Percentiles rank a stretch among this genome's conserved stretches.
Conservation (phyloP, 2,888 invertebrate species). For the Epirrhoe alternata region DNA sequence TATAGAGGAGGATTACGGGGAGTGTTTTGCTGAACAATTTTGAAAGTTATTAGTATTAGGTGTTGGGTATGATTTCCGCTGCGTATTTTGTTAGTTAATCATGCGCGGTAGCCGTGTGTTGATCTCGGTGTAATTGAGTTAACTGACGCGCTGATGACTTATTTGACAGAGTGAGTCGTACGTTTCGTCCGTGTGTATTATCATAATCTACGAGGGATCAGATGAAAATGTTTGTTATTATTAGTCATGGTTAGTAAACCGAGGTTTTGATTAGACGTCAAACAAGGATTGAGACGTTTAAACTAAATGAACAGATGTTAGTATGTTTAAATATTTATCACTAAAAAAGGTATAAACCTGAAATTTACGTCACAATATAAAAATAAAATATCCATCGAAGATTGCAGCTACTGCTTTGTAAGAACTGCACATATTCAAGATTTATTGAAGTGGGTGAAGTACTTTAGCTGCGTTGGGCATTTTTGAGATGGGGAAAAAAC, state of each 20-base stretch:
- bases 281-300: constrained; percentile 15
- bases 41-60: constrained; percentile 57
- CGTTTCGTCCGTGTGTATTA: constrained; percentile 70
- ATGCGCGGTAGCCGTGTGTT: constrained; percentile 82
- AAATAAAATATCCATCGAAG: neutral
- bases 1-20: constrained; percentile 79
- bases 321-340: neutral
- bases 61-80: constrained; percentile 60
- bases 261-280: constrained; percentile 47
- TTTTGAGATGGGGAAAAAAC: too few relatives aligned
- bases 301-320: constrained; percentile 8
- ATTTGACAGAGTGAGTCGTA: constrained; percentile 81
- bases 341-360: neutral
- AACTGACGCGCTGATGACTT: constrained; percentile 84
- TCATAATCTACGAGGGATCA: constrained; percentile 65
- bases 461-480: too few relatives aligned
- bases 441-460: too few relatives aligned
- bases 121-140: constrained; percentile 84
- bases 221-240: constrained; percentile 59
- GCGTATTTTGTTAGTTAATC: constrained; percentile 63
- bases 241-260: constrained; percentile 48
- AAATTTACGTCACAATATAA: neutral
- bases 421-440: neutral
- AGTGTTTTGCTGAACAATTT: constrained; percentile 59
- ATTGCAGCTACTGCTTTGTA: neutral